A percentile compares a stretch with the other conserved stretches of the same genome.
These are phyloP conservation scores for Drosophila setifemur DNA, from an alignment of 1,140 invertebrate genomes.

Conservation along the genomic window DNA sequence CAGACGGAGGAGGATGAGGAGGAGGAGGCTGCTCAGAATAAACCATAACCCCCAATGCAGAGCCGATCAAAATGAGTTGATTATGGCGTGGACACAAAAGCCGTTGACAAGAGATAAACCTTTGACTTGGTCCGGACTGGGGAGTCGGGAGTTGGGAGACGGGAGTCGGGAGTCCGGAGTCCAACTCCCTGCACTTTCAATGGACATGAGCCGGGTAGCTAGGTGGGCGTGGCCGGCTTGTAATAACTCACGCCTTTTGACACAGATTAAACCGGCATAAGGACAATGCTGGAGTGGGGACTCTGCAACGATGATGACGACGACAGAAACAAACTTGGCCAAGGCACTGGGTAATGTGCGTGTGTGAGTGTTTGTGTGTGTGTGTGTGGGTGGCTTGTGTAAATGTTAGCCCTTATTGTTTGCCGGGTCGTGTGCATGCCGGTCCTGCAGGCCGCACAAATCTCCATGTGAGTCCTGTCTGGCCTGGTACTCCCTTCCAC, in stretches of 20 bases:
- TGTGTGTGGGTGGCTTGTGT: slow-evolving; percentile 26
- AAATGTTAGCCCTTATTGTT: slow-evolving; percentile 51
- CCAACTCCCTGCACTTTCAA: not conserved
- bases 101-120: slow-evolving; percentile 75
- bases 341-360: slow-evolving; percentile 17
- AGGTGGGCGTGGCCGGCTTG: slow-evolving; percentile 64
- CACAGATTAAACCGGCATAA: slow-evolving; percentile 77
- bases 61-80: slow-evolving; percentile 61
- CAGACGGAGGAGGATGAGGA: too few species aligned
- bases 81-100: slow-evolving; percentile 65
- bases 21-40: slow-evolving; percentile 16
- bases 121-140: slow-evolving; percentile 61
- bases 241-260: slow-evolving; percentile 81
- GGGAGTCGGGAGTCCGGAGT: too few species aligned
- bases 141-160: too few species aligned
- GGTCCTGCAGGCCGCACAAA: slow-evolving; percentile 23
- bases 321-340: slow-evolving; percentile 40
- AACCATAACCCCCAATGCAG: slow-evolving; percentile 25
- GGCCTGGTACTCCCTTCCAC: not conserved
- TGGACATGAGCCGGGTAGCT: slow-evolving; percentile 24
- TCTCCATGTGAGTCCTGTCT: slow-evolving; percentile 7
- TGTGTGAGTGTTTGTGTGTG: not conserved
- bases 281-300: slow-evolving; percentile 20
- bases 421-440: slow-evolving; percentile 6
- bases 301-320: slow-evolving; percentile 34